Conservation (phyloP, 2,797 vertebrate species). For the Karalla daura region DNA sequence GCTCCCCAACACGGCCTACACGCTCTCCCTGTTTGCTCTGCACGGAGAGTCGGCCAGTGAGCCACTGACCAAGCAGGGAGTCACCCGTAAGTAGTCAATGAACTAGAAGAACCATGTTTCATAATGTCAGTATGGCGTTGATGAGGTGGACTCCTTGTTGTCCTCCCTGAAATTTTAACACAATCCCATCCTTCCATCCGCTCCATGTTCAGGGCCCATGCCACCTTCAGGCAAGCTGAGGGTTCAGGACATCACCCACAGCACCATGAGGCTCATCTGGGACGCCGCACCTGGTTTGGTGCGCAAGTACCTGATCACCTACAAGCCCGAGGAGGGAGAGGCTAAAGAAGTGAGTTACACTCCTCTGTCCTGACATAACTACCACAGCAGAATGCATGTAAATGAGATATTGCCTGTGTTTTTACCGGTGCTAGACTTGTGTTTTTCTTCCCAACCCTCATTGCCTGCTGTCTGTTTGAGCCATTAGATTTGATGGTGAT, state of each 20-base stretch:
- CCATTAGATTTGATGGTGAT: constrained; percentile 53
- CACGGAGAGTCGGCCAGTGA: constrained; percentile 89
- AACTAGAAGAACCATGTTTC: not conserved
- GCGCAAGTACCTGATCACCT: constrained; percentile 90
- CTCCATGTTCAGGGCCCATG: constrained; percentile 86
- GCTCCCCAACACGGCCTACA: constrained; percentile 92
- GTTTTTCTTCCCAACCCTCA: constrained; percentile 7
- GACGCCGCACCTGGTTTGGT: constrained; percentile 92
- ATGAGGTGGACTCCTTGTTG: not conserved
- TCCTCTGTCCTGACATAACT: not conserved
- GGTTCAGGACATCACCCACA: constrained; percentile 94
- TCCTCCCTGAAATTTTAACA: not conserved
- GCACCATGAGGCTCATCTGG: constrained; percentile 91
- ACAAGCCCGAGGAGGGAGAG: constrained; percentile 88
- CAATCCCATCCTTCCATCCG: not conserved
- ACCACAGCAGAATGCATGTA: not conserved
- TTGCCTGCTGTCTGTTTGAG: constrained; percentile 57
- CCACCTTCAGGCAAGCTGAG: constrained; percentile 87
- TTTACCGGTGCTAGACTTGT: constrained; percentile 3
- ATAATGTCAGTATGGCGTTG: not conserved
- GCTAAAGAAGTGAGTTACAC: constrained; percentile 88
- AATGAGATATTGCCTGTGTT: constrained; percentile 1
- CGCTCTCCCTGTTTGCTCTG: constrained; percentile 87
- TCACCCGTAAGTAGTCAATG: constrained; percentile 88
- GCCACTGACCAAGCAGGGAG: constrained; percentile 90